A percentile compares a stretch with the other conserved stretches of the same genome.
These are phyloP conservation scores for Ylistrum balloti DNA, from an alignment of 1,140 invertebrate genomes.

Conservation along the genomic window DNA sequence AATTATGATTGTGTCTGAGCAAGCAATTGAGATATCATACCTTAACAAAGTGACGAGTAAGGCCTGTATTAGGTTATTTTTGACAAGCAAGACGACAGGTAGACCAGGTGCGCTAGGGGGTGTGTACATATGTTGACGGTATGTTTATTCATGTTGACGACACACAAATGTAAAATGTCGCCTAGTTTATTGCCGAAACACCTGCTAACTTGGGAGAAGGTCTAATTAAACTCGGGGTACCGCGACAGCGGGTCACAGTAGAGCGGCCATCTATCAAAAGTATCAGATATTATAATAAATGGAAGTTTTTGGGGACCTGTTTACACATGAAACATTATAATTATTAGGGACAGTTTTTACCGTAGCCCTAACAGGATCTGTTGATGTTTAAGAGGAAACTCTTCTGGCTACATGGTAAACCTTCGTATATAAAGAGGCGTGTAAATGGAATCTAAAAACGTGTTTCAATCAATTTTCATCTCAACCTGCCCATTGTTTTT, in stretches of 20 bases:
- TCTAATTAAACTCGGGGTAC: not conserved
- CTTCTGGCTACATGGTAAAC: no score
- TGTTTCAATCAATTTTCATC: not conserved
- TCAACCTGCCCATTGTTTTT: not conserved
- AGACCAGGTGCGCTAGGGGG: not conserved
- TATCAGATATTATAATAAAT: constrained; percentile 20
- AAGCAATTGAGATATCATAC: not conserved
- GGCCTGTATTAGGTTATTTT: not conserved
- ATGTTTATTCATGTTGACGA: constrained; percentile 2
- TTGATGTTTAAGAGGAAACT: no score
- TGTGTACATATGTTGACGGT: not conserved
- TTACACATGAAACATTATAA: constrained; percentile 1
- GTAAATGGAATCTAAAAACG: not conserved
- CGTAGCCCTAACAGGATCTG: not conserved
- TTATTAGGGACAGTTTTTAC: not conserved
- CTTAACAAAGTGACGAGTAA: not conserved
- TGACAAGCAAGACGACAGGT: not conserved
- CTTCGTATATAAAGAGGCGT: not conserved
- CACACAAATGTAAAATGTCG: constrained; percentile 34
- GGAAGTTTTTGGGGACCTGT: not conserved
- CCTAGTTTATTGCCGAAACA: constrained; percentile 1
- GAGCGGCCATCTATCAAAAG: not conserved
- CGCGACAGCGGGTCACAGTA: constrained; percentile 6
- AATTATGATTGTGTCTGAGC: not conserved
- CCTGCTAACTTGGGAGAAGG: not conserved